Conservation (phyloP, 2,888 invertebrate genomes). For the Coleophora deauratella region DNA sequence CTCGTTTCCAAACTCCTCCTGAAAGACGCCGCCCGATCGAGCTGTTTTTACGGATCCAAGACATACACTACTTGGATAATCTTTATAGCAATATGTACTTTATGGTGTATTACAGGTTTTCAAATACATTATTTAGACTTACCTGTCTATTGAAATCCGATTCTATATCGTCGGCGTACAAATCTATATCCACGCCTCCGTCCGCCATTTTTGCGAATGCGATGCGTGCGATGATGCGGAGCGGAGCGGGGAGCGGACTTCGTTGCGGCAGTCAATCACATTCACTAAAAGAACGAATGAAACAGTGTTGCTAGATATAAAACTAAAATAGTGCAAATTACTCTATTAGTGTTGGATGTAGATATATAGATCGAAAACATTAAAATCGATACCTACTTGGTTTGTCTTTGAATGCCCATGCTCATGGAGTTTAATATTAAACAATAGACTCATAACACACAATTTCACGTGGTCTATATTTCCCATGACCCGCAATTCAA, state of each 20-base stretch:
- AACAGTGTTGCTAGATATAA: too few species aligned
- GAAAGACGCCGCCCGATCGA: constrained; percentile 35
- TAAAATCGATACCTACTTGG: too few species aligned
- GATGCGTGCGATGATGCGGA: not conserved
- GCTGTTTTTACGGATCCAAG: constrained; percentile 4
- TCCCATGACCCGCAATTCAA: too few species aligned
- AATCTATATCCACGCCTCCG: constrained; percentile 95
- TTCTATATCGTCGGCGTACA: constrained; percentile 97
- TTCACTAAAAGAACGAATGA: too few species aligned
- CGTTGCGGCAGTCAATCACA: too few species aligned
- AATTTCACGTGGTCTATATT: too few species aligned
- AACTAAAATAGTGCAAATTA: too few species aligned
- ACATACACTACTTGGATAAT: not conserved
- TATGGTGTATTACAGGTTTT: constrained; percentile 23
- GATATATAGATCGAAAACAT: too few species aligned
- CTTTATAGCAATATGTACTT: not conserved
- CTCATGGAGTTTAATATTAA: too few species aligned
- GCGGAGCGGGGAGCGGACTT: not conserved
- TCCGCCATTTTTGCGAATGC: constrained; percentile 84
- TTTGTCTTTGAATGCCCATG: too few species aligned
- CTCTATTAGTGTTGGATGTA: too few species aligned
- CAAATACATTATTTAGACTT: constrained; percentile 13
- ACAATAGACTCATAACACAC: too few species aligned
- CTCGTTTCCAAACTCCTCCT: constrained; percentile 89
- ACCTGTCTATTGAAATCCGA: constrained; percentile 85